Percentiles rank a stretch among this genome's conserved stretches.
Conservation (phyloP, 1,140 invertebrate genomes). For the Drosophila asahinai region DNA sequence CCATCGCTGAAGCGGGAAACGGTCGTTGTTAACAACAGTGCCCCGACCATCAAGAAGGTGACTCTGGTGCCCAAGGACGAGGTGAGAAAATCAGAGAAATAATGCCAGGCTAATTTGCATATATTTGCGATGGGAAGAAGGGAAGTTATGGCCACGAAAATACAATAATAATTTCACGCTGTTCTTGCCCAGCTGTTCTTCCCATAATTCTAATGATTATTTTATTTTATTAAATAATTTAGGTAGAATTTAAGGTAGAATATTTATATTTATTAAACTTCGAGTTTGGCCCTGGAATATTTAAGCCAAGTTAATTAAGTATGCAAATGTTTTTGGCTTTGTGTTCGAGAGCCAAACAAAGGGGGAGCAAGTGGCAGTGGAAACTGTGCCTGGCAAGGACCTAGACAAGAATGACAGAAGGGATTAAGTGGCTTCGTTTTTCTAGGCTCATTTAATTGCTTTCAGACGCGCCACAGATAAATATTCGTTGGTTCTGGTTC, state of each 20-base stretch:
- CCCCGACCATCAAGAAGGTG: constrained; percentile 82
- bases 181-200: neutral
- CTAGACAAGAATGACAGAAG: constrained; percentile 47
- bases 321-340: constrained; percentile 70
- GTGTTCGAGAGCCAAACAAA: neutral
- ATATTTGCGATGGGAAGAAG: neutral
- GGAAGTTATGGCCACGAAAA: neutral
- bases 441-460: constrained; percentile 75
- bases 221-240: neutral
- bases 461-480: constrained; percentile 62
- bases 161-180: constrained; percentile 1
- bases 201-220: constrained; percentile 1
- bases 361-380: neutral
- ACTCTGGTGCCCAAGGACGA: constrained; percentile 84
- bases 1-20: constrained; percentile 84
- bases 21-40: constrained; percentile 83
- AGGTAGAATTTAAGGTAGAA: neutral
- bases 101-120: constrained; percentile 21
- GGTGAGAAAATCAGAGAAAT: constrained; percentile 51
- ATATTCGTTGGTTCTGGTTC: constrained; percentile 8
- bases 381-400: neutral
- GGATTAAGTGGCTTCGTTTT: constrained; percentile 70
- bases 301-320: constrained; percentile 76
- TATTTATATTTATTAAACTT: neutral
- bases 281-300: constrained; percentile 21